Evolutionary conservation across 37 sponge, comb jelly and placozoan genomes (phyloP), one percentile per base, ranked within the genome.

Genomic region (Dysidea cf. avara): DNA sequence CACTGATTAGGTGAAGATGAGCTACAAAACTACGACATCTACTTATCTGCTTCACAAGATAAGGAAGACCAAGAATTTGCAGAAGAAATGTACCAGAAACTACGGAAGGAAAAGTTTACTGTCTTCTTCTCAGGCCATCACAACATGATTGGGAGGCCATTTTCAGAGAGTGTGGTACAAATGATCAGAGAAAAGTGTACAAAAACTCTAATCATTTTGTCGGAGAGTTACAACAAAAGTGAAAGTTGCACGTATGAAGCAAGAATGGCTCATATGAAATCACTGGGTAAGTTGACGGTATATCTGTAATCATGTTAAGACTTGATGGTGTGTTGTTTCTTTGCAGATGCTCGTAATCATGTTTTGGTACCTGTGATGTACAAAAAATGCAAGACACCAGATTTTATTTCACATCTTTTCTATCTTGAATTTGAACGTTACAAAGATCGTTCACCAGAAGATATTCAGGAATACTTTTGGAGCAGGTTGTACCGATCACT

Each of bases 1-100:
- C n/a, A n/a, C n/a, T n/a, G n/a, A n/a, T n/a, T 9, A 43, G 46
- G 7, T 43, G 7, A 43, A 43, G 46, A 43, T 12, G 46, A 43
- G 9, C 5, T 43, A 43, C 46, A 43, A 9, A 43, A 43, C 9
- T 43, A 43, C 9, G 46, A 43, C 9, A 43, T 43, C 46, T 43
- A 43, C 9, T 43, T 43, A 43, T 43, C 46, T 12, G 46, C 46
- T 43, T 43, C 46, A 43, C 46, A 43, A 43, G 74, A 72, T 21
- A 30, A 62, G 35, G 83, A 81, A 36, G 83, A 88, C 61, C 39
- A 66, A 32, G 69, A 83, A n/a, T 83, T 88, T 78, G 89, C 79
- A 20, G 69, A 78, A 28, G 79, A 78, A 24, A 31, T 88, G 24
- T 55, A 70, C 36, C 22, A 28, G 25, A 26, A 74, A 24, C 21